phyloP scores from a whole-genome alignment of 2,113 vertebrate genomes.

The Rhagologus leucostigma region DNA sequence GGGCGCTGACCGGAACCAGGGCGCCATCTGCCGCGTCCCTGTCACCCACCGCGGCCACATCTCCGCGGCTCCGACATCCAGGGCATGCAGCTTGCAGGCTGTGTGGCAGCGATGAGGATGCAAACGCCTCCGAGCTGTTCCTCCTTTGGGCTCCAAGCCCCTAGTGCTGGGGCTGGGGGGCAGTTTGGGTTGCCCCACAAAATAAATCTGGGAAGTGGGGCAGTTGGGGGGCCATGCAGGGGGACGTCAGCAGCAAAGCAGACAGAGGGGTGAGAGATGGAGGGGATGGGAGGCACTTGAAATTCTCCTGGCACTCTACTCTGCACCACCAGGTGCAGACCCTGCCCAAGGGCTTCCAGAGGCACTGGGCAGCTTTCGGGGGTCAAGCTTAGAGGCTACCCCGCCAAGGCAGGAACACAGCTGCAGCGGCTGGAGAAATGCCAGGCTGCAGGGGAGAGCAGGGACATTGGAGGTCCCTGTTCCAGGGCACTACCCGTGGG shows the following conservation, averaged over 20 bases:
- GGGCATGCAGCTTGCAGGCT: too few relatives aligned
- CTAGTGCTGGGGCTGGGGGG: background rate
- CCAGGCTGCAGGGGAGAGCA: background rate
- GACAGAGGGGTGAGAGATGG: background rate
- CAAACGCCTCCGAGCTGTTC: background rate
- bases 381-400: background rate
- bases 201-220: background rate
- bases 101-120: background rate
- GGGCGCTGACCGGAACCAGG: background rate
- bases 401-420: background rate
- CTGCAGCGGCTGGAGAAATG: background rate
- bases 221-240: background rate
- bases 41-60: background rate
- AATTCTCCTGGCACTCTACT: background rate
- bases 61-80: background rate
- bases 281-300: background rate
- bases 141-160: background rate
- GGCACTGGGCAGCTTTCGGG: background rate
- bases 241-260: background rate
- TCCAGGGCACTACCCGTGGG: background rate
- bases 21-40: background rate
- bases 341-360: background rate
- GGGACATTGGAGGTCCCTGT: background rate
- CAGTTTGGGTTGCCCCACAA: background rate
- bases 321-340: background rate